A percentile compares a stretch with the other conserved stretches of the same genome.
These are phyloP conservation scores for Parotia lawesii DNA, from an alignment of 2,113 vertebrate genomes.

Conservation along the genomic window DNA sequence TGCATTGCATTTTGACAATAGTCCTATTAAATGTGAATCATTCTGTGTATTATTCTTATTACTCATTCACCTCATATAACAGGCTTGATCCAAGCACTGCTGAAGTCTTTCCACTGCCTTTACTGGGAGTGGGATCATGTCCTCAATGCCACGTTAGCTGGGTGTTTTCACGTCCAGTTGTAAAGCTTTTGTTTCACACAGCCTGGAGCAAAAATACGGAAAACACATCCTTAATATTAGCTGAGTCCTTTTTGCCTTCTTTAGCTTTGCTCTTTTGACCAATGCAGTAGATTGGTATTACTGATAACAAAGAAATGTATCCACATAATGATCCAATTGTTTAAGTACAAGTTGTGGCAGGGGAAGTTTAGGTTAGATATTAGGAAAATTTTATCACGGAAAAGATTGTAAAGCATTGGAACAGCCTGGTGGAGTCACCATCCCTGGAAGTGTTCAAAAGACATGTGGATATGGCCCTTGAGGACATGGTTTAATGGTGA, in stretches of 20 bases:
- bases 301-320: not conserved
- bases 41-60: conserved; percentile 39
- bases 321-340: not conserved
- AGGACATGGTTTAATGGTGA: not conserved
- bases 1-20: conserved; percentile 35
- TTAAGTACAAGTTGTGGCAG: not conserved
- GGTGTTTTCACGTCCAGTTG: not conserved
- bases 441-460: not conserved
- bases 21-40: conserved; percentile 41
- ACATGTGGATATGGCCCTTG: not conserved
- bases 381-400: not conserved
- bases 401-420: not conserved
- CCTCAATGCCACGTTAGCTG: not conserved
- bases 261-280: not conserved
- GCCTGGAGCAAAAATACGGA: not conserved
- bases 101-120: conserved; percentile 33
- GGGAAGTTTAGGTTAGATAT: not conserved
- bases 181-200: not conserved
- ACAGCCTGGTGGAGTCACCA: not conserved
- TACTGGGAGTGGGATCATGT: not conserved
- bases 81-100: not conserved
- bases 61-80: conserved; percentile 16
- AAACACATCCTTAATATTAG: not conserved
- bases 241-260: not conserved
- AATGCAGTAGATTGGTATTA: not conserved